Evolutionary conservation across 2,113 vertebrate genomes (phyloP).

Genomic region (Sarotherodon lohbergeri): DNA sequence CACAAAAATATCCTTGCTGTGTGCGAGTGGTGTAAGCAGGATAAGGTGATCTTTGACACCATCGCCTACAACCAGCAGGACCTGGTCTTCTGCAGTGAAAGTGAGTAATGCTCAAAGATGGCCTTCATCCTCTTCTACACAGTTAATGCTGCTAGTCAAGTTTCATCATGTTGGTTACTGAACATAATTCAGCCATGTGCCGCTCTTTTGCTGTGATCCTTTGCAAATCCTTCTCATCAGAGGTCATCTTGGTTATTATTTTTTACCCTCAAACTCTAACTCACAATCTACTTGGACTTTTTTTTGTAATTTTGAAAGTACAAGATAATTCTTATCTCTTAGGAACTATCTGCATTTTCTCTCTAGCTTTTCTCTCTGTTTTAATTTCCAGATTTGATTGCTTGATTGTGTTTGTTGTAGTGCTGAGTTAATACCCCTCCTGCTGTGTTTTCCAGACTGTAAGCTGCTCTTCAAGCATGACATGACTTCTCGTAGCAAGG

Average conservation of each 20-base stretch:
- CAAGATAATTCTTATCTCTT: background rate
- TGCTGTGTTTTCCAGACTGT: constrained; percentile 75
- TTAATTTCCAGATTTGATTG: background rate
- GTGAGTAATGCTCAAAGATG: constrained; percentile 66
- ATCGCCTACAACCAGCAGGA: constrained; percentile 82
- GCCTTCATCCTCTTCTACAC: background rate
- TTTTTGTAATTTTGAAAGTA: background rate
- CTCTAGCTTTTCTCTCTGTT: background rate
- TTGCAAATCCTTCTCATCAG: background rate
- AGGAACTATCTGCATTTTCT: background rate
- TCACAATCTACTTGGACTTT: background rate
- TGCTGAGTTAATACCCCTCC: background rate
- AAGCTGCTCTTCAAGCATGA: constrained; percentile 88
- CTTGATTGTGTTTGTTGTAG: background rate
- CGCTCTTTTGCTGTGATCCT: background rate
- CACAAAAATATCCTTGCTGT: constrained; percentile 77
- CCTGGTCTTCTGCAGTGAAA: constrained; percentile 88
- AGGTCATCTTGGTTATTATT: accelerated
- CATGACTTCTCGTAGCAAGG: constrained; percentile 81
- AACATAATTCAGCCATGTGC: background rate
- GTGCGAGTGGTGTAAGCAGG: constrained; percentile 88
- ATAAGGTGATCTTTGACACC: constrained; percentile 86
- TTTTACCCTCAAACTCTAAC: background rate
- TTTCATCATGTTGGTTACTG: background rate
- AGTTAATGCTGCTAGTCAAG: background rate